Percentiles rank a stretch among this genome's conserved stretches.
Evolutionary conservation across 2,113 vertebrate species (phyloP).

Genomic region (Eretmodus cyanostictus): DNA sequence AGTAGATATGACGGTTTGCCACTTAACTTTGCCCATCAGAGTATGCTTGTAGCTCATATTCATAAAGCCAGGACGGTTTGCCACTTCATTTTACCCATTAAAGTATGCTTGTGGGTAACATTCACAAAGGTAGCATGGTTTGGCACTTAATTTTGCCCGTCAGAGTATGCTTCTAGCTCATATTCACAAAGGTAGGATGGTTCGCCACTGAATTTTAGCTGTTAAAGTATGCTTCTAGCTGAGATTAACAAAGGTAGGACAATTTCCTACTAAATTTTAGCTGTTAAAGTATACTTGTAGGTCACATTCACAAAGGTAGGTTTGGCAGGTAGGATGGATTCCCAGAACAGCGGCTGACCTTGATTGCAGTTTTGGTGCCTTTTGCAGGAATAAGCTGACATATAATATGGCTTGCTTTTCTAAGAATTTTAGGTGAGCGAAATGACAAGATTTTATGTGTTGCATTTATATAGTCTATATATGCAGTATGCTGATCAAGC

Average conservation of each 20-base stretch:
- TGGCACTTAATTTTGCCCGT: fast-evolving
- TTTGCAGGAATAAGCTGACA: not conserved
- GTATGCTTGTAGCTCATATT: too few relatives aligned
- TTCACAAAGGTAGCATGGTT: not conserved
- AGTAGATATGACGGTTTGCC: too few relatives aligned
- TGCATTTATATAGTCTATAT: not conserved
- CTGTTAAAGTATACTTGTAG: not conserved
- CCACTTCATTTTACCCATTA: not conserved
- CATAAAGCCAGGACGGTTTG: too few relatives aligned
- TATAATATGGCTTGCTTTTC: not conserved
- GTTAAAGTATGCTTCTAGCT: too few relatives aligned
- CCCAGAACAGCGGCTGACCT: fast-evolving
- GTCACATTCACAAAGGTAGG: not conserved
- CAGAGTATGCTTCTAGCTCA: not conserved
- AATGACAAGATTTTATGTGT: not conserved
- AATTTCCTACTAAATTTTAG: fast-evolving
- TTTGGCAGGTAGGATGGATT: not conserved
- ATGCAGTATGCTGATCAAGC: not conserved
- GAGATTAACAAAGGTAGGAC: fast-evolving
- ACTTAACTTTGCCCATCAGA: too few relatives aligned
- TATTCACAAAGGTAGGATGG: not conserved
- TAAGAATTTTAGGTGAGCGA: not conserved
- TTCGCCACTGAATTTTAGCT: too few relatives aligned
- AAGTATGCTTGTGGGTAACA: fast-evolving
- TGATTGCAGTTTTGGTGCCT: not conserved